Evolutionary conservation across 2,113 vertebrate species (phyloP).

Genomic region (Carettochelys insculpta): DNA sequence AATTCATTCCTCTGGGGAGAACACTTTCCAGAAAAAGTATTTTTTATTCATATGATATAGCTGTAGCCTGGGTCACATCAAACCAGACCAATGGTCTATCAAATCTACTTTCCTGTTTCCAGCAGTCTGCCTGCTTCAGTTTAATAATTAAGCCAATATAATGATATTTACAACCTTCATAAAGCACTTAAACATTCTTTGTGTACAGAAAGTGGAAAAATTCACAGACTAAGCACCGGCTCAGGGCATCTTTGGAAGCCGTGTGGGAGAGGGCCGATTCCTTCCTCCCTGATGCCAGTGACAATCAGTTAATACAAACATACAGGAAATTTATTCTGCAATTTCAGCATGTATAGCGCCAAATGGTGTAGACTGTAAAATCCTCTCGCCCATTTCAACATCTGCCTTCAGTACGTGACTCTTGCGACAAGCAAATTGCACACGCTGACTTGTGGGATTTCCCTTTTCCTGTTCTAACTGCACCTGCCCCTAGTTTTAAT

Average conservation of each 20-base stretch:
- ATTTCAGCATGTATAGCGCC: neutral
- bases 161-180: too few species aligned
- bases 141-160: too few species aligned
- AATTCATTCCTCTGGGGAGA: neutral
- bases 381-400: neutral
- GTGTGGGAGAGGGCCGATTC: neutral
- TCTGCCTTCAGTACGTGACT: fast-evolving
- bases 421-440: neutral
- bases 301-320: fast-evolving
- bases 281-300: neutral
- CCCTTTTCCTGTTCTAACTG: neutral
- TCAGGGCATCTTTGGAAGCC: fast-evolving
- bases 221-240: neutral
- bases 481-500: neutral
- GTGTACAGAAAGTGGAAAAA: neutral
- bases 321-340: neutral
- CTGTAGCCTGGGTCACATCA: neutral
- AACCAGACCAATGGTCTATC: neutral
- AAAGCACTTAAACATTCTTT: too few species aligned
- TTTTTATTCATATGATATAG: neutral
- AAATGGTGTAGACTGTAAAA: neutral
- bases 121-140: neutral
- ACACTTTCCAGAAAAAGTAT: neutral
- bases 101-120: neutral
- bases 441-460: neutral